phyloP scores from a whole-genome alignment of 1,140 invertebrate genomes.

The Cydia pomonella region DNA sequence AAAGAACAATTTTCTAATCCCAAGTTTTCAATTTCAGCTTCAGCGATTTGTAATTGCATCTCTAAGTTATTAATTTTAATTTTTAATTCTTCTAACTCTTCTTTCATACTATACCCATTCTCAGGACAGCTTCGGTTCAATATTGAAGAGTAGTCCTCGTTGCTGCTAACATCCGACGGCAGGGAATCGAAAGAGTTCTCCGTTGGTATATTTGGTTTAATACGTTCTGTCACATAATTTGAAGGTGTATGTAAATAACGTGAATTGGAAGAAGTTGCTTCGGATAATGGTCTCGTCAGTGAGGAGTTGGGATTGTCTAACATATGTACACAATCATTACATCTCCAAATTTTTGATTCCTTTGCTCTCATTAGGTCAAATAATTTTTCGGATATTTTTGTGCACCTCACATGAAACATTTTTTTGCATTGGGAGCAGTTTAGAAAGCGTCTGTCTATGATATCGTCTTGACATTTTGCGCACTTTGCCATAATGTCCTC shows the following conservation, averaged over 20 bases:
- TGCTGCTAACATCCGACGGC: background rate
- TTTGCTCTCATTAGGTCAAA: background rate
- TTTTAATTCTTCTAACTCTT: background rate
- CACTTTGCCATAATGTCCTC: background rate
- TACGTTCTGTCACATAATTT: background rate
- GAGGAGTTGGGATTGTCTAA: background rate
- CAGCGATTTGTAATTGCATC: background rate
- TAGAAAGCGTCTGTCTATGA: background rate
- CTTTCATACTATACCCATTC: background rate
- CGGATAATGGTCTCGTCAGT: too few relatives aligned
- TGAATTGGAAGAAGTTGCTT: too few relatives aligned
- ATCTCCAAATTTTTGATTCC: background rate
- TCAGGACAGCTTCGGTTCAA: background rate
- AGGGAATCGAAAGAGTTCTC: background rate
- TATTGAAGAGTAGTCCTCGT: background rate
- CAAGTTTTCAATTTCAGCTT: conserved; percentile 5
- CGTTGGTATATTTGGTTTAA: background rate
- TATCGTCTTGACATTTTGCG: background rate
- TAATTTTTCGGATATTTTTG: background rate
- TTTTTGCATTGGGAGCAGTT: background rate
- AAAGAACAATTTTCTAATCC: background rate
- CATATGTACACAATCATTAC: background rate
- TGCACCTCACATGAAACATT: background rate
- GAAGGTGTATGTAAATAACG: background rate
- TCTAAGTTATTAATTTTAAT: background rate